A percentile compares a stretch with the other conserved stretches of the same genome.
Evolutionary conservation across 2,797 vertebrate genomes (phyloP).

Genomic region (Oreochromis grahami): DNA sequence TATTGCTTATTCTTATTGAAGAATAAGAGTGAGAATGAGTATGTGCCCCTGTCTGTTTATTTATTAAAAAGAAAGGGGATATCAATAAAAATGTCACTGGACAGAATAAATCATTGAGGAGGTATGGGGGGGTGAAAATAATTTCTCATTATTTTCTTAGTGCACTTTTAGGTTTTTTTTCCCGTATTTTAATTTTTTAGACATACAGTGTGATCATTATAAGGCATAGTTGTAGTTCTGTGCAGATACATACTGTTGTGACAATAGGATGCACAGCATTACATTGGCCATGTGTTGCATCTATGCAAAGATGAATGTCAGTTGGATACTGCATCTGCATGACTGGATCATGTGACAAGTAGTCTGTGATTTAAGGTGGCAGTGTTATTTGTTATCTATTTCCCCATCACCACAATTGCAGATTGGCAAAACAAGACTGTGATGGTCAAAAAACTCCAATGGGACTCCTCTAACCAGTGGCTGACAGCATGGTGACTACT

Average conservation of each 20-base stretch:
- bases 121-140: background rate
- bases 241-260: background rate
- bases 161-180: accelerated
- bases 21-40: background rate
- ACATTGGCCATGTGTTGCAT: background rate
- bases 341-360: background rate
- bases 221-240: background rate
- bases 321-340: background rate
- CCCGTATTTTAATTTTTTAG: accelerated
- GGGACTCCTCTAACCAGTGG: background rate
- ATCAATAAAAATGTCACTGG: background rate
- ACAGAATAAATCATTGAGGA: background rate
- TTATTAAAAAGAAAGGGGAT: background rate
- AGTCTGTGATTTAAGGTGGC: background rate
- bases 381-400: background rate
- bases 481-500: background rate
- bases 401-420: background rate
- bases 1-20: background rate
- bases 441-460: background rate
- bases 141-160: background rate
- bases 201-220: background rate
- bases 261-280: background rate
- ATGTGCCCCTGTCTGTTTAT: background rate
- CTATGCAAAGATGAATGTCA: background rate
- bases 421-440: background rate